Evolutionary conservation across 2,888 invertebrate species (phyloP), one percentile per base, ranked within the genome.

Genomic region (Seira sanloemensis): DNA sequence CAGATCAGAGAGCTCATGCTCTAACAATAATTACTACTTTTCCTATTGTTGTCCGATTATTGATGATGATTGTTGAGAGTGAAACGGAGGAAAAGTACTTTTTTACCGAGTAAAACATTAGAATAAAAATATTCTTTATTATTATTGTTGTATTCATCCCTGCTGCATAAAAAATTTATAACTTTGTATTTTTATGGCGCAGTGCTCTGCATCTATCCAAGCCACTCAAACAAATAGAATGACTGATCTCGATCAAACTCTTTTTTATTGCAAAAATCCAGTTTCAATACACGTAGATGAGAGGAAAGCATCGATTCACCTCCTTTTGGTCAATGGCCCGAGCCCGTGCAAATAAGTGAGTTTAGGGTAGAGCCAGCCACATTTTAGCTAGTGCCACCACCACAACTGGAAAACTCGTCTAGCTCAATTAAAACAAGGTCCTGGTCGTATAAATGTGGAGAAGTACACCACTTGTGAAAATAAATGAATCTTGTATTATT

Each of bases 261-360:
- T 62, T 84, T 84, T 84, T 79, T 84, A 79, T 79, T 79, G 71
- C 75, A 71, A 79, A 62, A 82, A 84, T 78, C 79, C 84, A 76
- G 84, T 84, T 84, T 84, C 65, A n/a, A n/a, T n/a, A n/a, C n/a
- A n/a, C n/a, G 77, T 69, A n/a, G 65, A 58, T 37, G 37, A 37
- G 37, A 37, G 37, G 37, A 18, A n/a, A n/a, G n/a, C n/a, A 62
- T 62, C 62, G 62, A 62, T 62, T 37, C n/a, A n/a, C n/a, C n/a
- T n/a, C 54, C 21, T 26, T 83, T 84, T 84, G 84, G 84, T 84
- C 84, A 84, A 84, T 79, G 84, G 84, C 84, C 84, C 79, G 84
- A 79, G 84, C 72, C 73, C 73, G 73, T 79, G 79, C 79, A 73
- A 73, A 73, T 62, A 65, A 24, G 19, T 19, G n/a, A n/a, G n/a